Percentiles rank a stretch among this genome's conserved stretches.
Conservation (phyloP, 2,113 vertebrate species). For the Abramis brama region DNA sequence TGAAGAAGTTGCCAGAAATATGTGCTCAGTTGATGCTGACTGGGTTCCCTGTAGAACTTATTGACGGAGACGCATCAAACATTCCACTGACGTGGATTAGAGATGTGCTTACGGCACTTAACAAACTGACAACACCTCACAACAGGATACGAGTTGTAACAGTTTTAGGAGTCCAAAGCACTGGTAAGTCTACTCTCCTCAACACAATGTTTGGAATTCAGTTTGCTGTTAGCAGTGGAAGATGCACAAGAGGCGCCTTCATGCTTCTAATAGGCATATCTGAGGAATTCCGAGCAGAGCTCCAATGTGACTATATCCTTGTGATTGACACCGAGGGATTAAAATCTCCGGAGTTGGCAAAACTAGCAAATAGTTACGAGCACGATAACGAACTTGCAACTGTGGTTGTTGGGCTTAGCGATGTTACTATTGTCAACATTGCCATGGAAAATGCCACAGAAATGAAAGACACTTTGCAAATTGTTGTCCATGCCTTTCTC, state of each 20-base stretch:
- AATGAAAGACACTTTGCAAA: constrained; percentile 73
- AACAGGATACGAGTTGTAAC: constrained; percentile 58
- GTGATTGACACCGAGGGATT: constrained; percentile 76
- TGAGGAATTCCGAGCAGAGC: constrained; percentile 63
- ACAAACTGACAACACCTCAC: constrained; percentile 35
- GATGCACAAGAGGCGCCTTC: constrained; percentile 73
- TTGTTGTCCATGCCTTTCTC: constrained; percentile 75
- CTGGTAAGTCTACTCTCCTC: constrained; percentile 77
- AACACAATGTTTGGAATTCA: constrained; percentile 82
- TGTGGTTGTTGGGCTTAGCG: constrained; percentile 62
- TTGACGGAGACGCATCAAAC: constrained; percentile 65
- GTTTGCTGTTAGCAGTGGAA: constrained; percentile 71
- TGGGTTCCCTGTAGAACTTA: constrained; percentile 64
- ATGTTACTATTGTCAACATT: constrained; percentile 62
- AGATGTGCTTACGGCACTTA: constrained; percentile 54
- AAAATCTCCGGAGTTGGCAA: constrained; percentile 54
- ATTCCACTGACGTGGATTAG: constrained; percentile 62
- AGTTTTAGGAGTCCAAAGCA: constrained; percentile 61
- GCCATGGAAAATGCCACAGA: constrained; percentile 66
- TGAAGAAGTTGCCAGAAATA: constrained; percentile 46
- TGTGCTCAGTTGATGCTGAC: constrained; percentile 63
- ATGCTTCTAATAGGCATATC: constrained; percentile 64
- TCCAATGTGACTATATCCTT: constrained; percentile 77
- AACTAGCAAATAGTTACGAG: constrained; percentile 55
- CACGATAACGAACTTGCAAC: constrained; percentile 66